Percentiles rank a stretch among this genome's conserved stretches.
Evolutionary conservation across 1,140 invertebrate species (phyloP).

Genomic region (Drosophila suzukii): DNA sequence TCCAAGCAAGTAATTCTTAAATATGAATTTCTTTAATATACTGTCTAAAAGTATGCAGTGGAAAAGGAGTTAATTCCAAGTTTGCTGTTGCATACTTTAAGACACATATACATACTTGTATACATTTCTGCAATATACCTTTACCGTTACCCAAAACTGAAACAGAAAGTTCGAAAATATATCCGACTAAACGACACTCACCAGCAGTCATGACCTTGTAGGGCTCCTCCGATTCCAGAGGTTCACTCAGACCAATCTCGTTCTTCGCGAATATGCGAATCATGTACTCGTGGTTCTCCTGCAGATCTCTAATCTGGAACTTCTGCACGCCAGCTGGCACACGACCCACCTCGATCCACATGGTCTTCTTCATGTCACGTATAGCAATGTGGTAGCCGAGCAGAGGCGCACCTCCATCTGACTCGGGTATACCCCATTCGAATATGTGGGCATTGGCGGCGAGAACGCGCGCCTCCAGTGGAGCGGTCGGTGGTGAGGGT

Average conservation of each 20-base stretch:
- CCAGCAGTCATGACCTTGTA: constrained; percentile 93
- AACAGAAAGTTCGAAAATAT: too few species aligned
- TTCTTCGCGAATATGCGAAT: constrained; percentile 97
- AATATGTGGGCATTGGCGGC: constrained; percentile 93
- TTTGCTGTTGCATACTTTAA: too few species aligned
- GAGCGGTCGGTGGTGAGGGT: constrained; percentile 95
- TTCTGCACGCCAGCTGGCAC: constrained; percentile 92
- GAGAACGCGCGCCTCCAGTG: constrained; percentile 92
- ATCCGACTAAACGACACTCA: constrained; percentile 83
- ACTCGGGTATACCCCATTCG: constrained; percentile 97
- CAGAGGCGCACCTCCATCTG: constrained; percentile 95
- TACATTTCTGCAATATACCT: too few species aligned
- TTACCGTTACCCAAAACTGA: too few species aligned
- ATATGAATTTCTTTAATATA: too few species aligned
- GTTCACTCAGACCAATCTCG: constrained; percentile 97
- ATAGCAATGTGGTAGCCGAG: constrained; percentile 97
- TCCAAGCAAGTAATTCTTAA: too few species aligned
- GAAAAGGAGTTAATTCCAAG: too few species aligned
- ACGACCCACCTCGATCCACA: constrained; percentile 98
- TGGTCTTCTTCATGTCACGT: constrained; percentile 94
- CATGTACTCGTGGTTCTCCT: constrained; percentile 95
- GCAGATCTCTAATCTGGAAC: constrained; percentile 93
- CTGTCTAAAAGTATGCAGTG: too few species aligned
- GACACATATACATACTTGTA: neutral
- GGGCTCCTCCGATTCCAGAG: constrained; percentile 96